Conservation (phyloP, 2,888 invertebrate genomes). For the Punctoribates punctum region DNA sequence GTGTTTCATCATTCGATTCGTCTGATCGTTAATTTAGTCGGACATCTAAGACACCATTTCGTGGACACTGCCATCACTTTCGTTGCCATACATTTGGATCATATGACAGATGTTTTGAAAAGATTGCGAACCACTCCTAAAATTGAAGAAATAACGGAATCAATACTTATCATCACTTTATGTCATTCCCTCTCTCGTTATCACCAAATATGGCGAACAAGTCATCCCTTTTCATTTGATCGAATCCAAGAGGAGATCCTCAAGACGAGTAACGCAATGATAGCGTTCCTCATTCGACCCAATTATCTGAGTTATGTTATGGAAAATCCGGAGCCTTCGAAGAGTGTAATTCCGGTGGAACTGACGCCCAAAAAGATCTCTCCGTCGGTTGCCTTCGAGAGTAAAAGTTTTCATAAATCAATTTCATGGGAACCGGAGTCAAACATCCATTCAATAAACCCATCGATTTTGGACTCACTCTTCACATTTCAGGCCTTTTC, state of each 20-base stretch:
- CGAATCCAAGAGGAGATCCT: constrained; percentile 35
- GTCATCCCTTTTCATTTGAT: constrained; percentile 33
- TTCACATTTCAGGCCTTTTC: constrained; percentile 31
- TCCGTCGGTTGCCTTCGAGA: background rate
- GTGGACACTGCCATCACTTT: constrained; percentile 54
- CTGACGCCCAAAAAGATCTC: constrained; percentile 21
- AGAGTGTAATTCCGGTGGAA: background rate
- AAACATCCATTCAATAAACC: background rate
- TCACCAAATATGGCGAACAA: constrained; percentile 35
- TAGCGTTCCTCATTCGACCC: constrained; percentile 38
- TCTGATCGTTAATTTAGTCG: constrained; percentile 52
- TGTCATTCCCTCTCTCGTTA: constrained; percentile 34
- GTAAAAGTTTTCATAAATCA: background rate
- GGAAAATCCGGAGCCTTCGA: background rate
- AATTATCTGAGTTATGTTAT: constrained; percentile 22
- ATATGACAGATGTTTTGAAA: constrained; percentile 51
- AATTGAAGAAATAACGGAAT: background rate
- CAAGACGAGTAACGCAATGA: constrained; percentile 36
- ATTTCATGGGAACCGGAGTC: constrained; percentile 14
- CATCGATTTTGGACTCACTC: background rate
- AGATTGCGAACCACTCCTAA: constrained; percentile 10
- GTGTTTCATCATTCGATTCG: constrained; percentile 52
- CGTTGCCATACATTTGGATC: constrained; percentile 54
- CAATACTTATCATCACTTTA: constrained; percentile 21
- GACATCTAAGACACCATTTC: constrained; percentile 52